Evolutionary conservation across 1,140 invertebrate genomes (phyloP).

Genomic region (Phymorhynchus buccinoides): DNA sequence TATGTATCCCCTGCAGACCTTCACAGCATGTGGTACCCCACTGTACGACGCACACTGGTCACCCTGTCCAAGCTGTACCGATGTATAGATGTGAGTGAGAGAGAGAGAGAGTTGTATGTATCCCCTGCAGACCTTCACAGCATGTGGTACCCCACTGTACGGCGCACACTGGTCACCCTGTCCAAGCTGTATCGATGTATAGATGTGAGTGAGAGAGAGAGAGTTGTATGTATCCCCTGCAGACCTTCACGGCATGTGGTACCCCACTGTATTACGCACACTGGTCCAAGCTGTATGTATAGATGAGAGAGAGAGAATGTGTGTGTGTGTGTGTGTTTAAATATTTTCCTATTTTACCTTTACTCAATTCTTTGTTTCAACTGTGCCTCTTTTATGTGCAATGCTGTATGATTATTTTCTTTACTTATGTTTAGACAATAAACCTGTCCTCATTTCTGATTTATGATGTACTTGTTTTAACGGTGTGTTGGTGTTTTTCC

Average conservation of each 20-base stretch:
- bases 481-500: not conserved
- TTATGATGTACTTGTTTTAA: too few relatives aligned
- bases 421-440: too few relatives aligned
- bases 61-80: slow-evolving; percentile 94
- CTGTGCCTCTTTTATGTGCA: not conserved
- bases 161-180: slow-evolving; percentile 94
- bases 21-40: slow-evolving; percentile 99
- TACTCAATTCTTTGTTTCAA: not conserved
- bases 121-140: slow-evolving; percentile 96
- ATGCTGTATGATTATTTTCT: not conserved
- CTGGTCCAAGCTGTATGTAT: slow-evolving; percentile 95
- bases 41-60: slow-evolving; percentile 93
- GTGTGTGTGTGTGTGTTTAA: slow-evolving; percentile 1
- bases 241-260: slow-evolving; percentile 99
- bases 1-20: slow-evolving; percentile 94
- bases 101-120: too few relatives aligned
- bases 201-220: slow-evolving; percentile 83
- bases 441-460: not conserved
- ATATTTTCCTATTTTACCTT: not conserved
- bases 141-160: slow-evolving; percentile 99
- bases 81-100: slow-evolving; percentile 86
- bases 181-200: slow-evolving; percentile 95
- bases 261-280: slow-evolving; percentile 95
- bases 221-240: too few relatives aligned
- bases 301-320: slow-evolving; percentile 78